phyloP scores from a whole-genome alignment of 2,888 invertebrate species.

The Herminia tarsipennalis region DNA sequence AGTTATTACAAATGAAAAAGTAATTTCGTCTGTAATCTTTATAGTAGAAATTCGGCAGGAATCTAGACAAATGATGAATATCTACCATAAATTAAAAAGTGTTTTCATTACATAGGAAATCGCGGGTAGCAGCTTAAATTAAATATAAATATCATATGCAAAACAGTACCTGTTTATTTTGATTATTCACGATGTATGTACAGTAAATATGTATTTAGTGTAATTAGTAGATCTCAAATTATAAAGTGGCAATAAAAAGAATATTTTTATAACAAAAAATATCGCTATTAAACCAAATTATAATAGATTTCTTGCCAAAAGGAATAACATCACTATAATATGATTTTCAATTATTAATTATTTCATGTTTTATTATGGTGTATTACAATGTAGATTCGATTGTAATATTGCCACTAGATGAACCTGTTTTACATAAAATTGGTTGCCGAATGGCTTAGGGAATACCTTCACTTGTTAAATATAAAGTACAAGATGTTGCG shows the following conservation, averaged over 20 bases:
- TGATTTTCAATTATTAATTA: slow-evolving; percentile 1
- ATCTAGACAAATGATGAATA: background rate
- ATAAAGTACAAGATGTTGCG: slow-evolving; percentile 49
- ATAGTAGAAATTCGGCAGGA: no score
- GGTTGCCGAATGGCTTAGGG: slow-evolving; percentile 18
- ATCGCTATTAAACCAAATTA: slow-evolving; percentile 32
- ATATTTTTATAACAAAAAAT: slow-evolving; percentile 44
- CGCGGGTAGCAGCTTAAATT: no score
- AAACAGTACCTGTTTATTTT: slow-evolving; percentile 47
- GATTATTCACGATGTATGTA: slow-evolving; percentile 30
- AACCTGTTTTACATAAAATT: slow-evolving; percentile 13
- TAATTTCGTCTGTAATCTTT: no score
- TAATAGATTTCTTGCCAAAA: slow-evolving; percentile 39
- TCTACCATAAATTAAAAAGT: no score
- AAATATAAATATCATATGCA: slow-evolving; percentile 37
- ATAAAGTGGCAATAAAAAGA: slow-evolving; percentile 41
- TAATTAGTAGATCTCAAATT: slow-evolving; percentile 53
- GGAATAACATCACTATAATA: slow-evolving; percentile 12
- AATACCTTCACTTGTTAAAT: slow-evolving; percentile 40
- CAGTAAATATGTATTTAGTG: slow-evolving; percentile 40
- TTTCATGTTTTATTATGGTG: slow-evolving; percentile 19
- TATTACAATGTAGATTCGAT: slow-evolving; percentile 9
- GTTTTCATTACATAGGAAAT: no score
- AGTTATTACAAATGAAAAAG: no score
- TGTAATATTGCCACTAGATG: slow-evolving; percentile 19